Conservation (phyloP, 2,888 invertebrate genomes). For the Teleogryllus oceanicus region DNA sequence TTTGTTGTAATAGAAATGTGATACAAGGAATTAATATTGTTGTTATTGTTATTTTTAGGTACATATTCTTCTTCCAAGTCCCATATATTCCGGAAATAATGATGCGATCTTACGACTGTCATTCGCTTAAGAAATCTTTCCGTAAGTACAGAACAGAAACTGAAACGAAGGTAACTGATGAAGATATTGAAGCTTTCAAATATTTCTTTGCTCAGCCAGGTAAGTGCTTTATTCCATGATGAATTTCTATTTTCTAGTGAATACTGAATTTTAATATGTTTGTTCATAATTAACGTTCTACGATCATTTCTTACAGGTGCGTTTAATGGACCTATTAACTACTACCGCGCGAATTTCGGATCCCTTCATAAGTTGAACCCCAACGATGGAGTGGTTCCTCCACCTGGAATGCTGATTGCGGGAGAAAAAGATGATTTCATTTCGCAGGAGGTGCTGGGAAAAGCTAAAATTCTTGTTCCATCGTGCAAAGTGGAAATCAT, state of each 20-base stretch:
- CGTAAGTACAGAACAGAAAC: constrained; percentile 38
- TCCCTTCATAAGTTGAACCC: constrained; percentile 44
- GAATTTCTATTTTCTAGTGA: too few species aligned
- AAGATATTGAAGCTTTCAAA: constrained; percentile 58
- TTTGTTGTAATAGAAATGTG: too few species aligned
- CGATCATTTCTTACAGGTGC: constrained; percentile 48
- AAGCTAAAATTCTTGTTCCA: constrained; percentile 49
- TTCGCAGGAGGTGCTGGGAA: constrained; percentile 43
- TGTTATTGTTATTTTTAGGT: constrained; percentile 48
- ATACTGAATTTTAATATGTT: too few species aligned
- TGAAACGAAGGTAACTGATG: constrained; percentile 43
- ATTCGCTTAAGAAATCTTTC: constrained; percentile 46
- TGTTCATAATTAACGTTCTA: neutral
- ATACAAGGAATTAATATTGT: too few species aligned
- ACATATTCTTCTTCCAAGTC: constrained; percentile 56
- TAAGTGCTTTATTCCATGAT: constrained; percentile 42
- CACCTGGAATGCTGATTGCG: constrained; percentile 49
- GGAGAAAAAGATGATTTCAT: constrained; percentile 52
- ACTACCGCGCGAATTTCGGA: constrained; percentile 50
- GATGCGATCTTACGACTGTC: constrained; percentile 50
- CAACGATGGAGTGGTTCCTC: constrained; percentile 42
- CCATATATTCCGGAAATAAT: constrained; percentile 56
- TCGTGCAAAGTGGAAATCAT: constrained; percentile 50
- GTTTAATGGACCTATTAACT: constrained; percentile 56
- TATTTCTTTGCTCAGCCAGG: constrained; percentile 57